Conservation (phyloP, 1,140 invertebrate genomes). For the Euglossa dilemma region DNA sequence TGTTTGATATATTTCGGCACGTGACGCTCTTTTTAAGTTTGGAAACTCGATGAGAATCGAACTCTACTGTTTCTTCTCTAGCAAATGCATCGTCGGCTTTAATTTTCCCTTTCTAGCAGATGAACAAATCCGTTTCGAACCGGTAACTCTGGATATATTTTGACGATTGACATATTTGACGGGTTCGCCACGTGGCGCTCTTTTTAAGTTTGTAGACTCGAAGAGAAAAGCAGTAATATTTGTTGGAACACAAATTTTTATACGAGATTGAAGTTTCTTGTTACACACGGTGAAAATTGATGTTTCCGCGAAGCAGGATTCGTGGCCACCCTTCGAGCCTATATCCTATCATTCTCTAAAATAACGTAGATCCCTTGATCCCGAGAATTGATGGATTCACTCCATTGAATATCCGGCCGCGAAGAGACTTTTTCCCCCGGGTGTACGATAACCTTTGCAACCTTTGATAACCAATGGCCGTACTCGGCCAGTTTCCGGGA, state of each 20-base stretch:
- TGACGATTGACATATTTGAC: no score
- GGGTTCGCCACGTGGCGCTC: no score
- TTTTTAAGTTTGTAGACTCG: no score
- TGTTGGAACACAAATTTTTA: background rate
- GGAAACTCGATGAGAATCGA: no score
- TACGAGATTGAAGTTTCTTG: background rate
- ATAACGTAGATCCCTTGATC: slow-evolving; percentile 64
- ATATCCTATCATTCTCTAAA: slow-evolving; percentile 53
- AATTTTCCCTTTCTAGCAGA: no score
- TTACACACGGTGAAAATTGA: background rate
- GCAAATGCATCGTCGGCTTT: slow-evolving; percentile 3
- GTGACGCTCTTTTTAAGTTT: no score
- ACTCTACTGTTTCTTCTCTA: slow-evolving; percentile 36
- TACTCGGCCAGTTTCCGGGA: background rate
- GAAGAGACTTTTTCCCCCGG: slow-evolving; percentile 67
- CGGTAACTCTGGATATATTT: no score
- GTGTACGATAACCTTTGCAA: slow-evolving; percentile 47
- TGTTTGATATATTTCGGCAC: no score
- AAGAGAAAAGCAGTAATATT: background rate
- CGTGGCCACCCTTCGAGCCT: slow-evolving; percentile 27
- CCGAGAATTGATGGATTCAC: slow-evolving; percentile 73
- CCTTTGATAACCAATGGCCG: slow-evolving; percentile 31
- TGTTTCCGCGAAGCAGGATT: slow-evolving; percentile 25
- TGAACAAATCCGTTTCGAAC: background rate
- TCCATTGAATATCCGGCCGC: slow-evolving; percentile 74